Conservation (phyloP, 2,113 vertebrate species). For the Etheostoma cragini region DNA sequence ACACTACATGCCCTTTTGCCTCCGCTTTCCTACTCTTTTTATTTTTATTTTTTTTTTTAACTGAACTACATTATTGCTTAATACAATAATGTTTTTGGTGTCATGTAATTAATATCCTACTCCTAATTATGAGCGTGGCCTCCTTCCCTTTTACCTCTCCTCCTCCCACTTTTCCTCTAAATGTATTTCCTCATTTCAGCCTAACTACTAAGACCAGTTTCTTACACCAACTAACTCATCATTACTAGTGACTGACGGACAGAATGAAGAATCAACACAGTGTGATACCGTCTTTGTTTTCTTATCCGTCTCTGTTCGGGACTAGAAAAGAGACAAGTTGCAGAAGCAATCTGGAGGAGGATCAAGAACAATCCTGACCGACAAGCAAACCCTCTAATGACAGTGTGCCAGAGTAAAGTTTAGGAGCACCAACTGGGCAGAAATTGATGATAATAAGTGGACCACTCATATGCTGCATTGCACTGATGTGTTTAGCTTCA, state of each 20-base stretch:
- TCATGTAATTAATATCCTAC: conserved; percentile 6
- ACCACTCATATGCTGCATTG: conserved; percentile 45
- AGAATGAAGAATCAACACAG: conserved; percentile 36
- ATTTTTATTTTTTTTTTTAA: background rate
- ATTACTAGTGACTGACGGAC: conserved; percentile 23
- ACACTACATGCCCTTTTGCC: background rate
- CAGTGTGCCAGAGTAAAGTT: conserved; percentile 53
- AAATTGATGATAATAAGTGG: conserved; percentile 56
- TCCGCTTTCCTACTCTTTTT: background rate
- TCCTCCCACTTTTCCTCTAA: background rate
- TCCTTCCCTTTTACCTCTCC: background rate
- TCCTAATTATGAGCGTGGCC: background rate
- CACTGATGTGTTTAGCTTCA: conserved; percentile 43
- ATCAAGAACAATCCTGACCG: conserved; percentile 35
- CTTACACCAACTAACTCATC: conserved; percentile 12
- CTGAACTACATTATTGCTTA: background rate
- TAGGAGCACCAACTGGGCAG: conserved; percentile 57
- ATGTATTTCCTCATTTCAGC: conserved; percentile 21
- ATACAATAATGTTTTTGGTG: conserved; percentile 24
- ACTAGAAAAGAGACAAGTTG: conserved; percentile 41
- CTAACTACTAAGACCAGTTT: background rate
- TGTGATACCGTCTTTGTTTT: conserved; percentile 46
- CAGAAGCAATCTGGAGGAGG: conserved; percentile 52
- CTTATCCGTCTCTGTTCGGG: conserved; percentile 34
- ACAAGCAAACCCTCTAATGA: conserved; percentile 42